Evolutionary conservation across 2,113 vertebrate genomes (phyloP), one percentile per base, ranked within the genome.

Genomic region (Thymallus thymallus): DNA sequence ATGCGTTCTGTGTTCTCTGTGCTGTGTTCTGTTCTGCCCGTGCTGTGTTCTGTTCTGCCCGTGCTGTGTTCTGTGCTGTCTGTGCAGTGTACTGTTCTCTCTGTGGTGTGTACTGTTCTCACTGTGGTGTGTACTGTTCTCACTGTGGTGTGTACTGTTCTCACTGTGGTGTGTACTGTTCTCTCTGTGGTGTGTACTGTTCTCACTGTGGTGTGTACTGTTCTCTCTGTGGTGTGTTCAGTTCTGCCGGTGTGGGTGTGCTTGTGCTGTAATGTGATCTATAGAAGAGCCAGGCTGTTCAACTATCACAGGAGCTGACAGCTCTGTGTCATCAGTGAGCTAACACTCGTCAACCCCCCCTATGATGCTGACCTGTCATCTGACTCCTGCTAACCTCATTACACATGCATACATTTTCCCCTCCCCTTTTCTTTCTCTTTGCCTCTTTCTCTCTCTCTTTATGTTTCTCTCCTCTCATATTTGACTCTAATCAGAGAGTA

Each of bases 401-500:
- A 68, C 46, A 41, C 35, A 41, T 41, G 71, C 60, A 69, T 22
- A 48, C 73, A 72, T 58, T 55, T 71, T 60, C 60, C 55, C 72
- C 6, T 24, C 23, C 12, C 26, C 9, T 26, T 3, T 6, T 22
- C 45, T 29, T 16, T 69, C 18, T 72, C 70, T 29, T 32, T 72
- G n/a, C n/a, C n/a, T n/a, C n/a, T 3, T 6, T 22, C 45, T 29
- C 9, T 69, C 18, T 72, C 70, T 29, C n/a, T n/a, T n/a, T n/a
- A n/a, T n/a, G n/a, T 32, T 72, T 71, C 72, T 60, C 55, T 29
- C 35, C 32, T 56, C 73, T 85, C 77, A 77, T 80, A 76, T 56
- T 75, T 87, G 76, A 86, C 71, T 75, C 62, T 88, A 88, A 89
- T 88, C 84, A 80, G 45, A 85, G 78, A 79, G 82, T 74, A 86